Percentiles rank a stretch among this genome's conserved stretches.
Evolutionary conservation across 2,797 vertebrate genomes (phyloP).

Genomic region (Notolepis coatsorum): DNA sequence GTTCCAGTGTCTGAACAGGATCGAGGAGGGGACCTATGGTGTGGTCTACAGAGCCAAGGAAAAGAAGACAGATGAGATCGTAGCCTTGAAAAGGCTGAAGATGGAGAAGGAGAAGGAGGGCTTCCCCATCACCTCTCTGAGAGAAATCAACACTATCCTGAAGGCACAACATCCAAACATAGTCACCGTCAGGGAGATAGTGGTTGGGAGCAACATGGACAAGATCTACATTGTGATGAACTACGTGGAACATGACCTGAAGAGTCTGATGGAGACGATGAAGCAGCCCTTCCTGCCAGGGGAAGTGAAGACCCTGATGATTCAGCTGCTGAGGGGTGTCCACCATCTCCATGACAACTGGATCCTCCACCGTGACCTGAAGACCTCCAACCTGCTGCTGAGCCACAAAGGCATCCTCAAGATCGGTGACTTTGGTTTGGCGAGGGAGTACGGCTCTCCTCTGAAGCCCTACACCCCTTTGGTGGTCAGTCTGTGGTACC

Average conservation of each 20-base stretch:
- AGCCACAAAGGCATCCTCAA: slow-evolving; percentile 97
- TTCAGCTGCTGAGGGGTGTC: slow-evolving; percentile 94
- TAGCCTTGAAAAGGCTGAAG: slow-evolving; percentile 94
- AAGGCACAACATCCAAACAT: slow-evolving; percentile 98
- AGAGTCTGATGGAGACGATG: slow-evolving; percentile 99
- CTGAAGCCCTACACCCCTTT: slow-evolving; percentile 97
- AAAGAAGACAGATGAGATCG: slow-evolving; percentile 99
- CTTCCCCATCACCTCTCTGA: slow-evolving; percentile 95
- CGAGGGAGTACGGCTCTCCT: slow-evolving; percentile 94
- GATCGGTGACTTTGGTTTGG: slow-evolving; percentile 97
- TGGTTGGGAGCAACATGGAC: slow-evolving; percentile 98
- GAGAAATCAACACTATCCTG: slow-evolving; percentile 98
- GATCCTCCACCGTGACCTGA: slow-evolving; percentile 96
- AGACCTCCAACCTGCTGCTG: slow-evolving; percentile 95
- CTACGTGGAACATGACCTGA: slow-evolving; percentile 97
- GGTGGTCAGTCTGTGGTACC: slow-evolving; percentile 97
- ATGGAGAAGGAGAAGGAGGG: slow-evolving; percentile 99
- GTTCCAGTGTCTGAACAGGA: slow-evolving; percentile 97
- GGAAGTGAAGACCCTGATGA: slow-evolving; percentile 98
- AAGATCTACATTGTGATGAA: slow-evolving; percentile 99
- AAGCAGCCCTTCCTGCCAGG: slow-evolving; percentile 98
- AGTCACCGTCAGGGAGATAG: slow-evolving; percentile 96
- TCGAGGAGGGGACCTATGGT: slow-evolving; percentile 96
- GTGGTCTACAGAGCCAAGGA: slow-evolving; percentile 99
- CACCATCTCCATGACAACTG: slow-evolving; percentile 98